Evolutionary conservation across 2,113 vertebrate species (phyloP), one percentile per base, ranked within the genome.

Genomic region (Glaucomys volans): DNA sequence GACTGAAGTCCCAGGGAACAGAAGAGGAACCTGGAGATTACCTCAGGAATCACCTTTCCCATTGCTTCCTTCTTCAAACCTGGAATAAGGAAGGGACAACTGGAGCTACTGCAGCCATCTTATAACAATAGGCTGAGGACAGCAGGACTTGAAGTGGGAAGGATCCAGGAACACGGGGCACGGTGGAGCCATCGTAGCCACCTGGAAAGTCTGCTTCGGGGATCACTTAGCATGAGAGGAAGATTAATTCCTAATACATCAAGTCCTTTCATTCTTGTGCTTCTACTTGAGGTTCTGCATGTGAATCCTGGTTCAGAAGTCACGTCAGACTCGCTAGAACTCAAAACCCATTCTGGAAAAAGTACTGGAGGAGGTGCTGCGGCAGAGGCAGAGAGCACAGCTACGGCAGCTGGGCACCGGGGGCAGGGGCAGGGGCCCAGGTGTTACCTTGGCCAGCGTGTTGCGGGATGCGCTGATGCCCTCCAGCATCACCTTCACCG

Each of bases 401-500:
- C 13, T 0, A 4, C 0, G 35, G 57, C 0, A 37, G 32, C 76
- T 1, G 54, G 71, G 18, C 18, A 0, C 32, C 2, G 0, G n/a
- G 0, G n/a, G 4, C 4, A 24, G 32, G 35, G 1, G 57, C 13
- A 0, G 32, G 35, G 1, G 57, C 17, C 1, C 47, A 2, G 35
- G 42, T 4, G 18, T 64, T 94, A 98, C 99, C 98, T 87, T 17
- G 0, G 98, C 93, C 8, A 99, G 44, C 0, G 72, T 87, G 59
- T 99, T 98, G 40, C 99, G 98, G 0, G 94, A 0, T 0, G 98
- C 69, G 0, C 97, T 42, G 98, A 99, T 98, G 3, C 99, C 99
- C 94, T 98, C 99, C 86, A 99, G 72, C 95, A 99, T 97, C 28
- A 80, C 92, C 12, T 98, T 98, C 40, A 99, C 99, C 18, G 99